Percentiles rank a stretch among this genome's conserved stretches.
Evolutionary conservation across 1,140 invertebrate species (phyloP).

Genomic region (Bombus sibiricus): DNA sequence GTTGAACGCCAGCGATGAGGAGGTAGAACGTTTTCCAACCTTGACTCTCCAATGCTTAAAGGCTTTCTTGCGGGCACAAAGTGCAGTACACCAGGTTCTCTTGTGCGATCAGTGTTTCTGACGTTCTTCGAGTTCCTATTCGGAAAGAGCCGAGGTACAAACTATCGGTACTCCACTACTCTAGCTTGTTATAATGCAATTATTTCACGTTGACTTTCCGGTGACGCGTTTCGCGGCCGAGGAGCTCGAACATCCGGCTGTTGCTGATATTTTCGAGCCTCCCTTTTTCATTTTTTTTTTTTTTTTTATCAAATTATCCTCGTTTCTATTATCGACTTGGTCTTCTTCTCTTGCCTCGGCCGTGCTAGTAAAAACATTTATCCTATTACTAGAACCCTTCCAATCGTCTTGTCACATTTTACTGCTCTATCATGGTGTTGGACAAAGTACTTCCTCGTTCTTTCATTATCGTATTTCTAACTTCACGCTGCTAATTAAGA

Average conservation of each 20-base stretch:
- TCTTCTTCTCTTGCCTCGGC: background rate
- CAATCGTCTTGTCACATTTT: background rate
- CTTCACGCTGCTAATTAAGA: conserved; percentile 15
- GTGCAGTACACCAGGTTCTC: conserved; percentile 1
- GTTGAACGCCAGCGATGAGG: background rate
- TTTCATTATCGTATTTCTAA: background rate
- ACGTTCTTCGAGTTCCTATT: background rate
- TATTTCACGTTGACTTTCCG: conserved; percentile 72
- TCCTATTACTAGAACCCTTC: too few species aligned
- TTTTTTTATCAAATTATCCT: conserved; percentile 16
- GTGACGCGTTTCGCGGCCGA: conserved; percentile 34
- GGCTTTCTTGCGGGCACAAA: background rate
- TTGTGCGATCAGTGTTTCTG: background rate
- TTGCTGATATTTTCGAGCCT: conserved; percentile 37
- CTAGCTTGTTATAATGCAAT: conserved; percentile 67
- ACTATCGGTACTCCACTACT: background rate
- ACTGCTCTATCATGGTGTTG: background rate
- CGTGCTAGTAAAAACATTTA: conserved; percentile 11
- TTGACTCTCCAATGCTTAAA: background rate
- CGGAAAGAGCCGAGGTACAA: background rate
- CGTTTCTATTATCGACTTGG: too few species aligned
- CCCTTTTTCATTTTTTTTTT: background rate
- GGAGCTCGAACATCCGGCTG: conserved; percentile 38
- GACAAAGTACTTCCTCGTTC: background rate
- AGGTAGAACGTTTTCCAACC: background rate